Percentiles rank a stretch among this genome's conserved stretches.
Evolutionary conservation across 2,797 vertebrate genomes (phyloP).

Genomic region (Sphenodon punctatus): DNA sequence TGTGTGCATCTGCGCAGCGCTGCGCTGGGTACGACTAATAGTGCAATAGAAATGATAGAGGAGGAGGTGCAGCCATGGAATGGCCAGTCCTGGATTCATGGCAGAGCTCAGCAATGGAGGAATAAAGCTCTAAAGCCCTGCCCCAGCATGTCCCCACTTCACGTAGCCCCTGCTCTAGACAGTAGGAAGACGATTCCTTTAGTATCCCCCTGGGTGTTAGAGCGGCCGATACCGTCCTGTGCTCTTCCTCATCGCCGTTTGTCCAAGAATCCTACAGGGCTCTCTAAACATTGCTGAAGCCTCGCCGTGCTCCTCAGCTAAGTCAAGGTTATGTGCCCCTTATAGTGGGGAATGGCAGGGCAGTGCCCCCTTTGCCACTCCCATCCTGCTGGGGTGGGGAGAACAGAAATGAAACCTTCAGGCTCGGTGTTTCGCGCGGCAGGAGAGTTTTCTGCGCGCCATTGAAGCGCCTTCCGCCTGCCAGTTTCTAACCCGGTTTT

Average conservation of each 20-base stretch:
- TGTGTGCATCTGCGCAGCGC: too few species aligned
- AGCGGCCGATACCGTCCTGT: not conserved
- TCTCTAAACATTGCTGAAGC: not conserved
- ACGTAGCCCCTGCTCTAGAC: not conserved
- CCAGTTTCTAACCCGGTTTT: slow-evolving; percentile 39
- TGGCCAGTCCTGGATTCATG: too few species aligned
- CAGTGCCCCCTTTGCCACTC: fast-evolving
- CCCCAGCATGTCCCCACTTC: too few species aligned
- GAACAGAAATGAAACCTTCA: fast-evolving
- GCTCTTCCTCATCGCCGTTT: not conserved
- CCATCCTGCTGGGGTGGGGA: not conserved
- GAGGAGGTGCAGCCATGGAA: too few species aligned
- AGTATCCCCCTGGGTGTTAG: not conserved
- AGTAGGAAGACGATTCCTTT: fast-evolving
- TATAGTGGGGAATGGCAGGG: not conserved
- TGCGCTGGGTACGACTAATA: too few species aligned
- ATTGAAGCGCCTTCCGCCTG: too few species aligned
- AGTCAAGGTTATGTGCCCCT: not conserved
- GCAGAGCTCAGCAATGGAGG: too few species aligned
- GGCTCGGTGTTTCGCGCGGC: not conserved
- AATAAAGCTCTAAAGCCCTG: too few species aligned
- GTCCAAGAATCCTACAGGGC: fast-evolving
- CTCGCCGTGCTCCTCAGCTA: not conserved
- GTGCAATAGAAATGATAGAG: too few species aligned
- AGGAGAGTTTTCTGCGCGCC: not conserved